phyloP scores from a whole-genome alignment of 2,888 invertebrate species.

The Papilio demoleus region DNA sequence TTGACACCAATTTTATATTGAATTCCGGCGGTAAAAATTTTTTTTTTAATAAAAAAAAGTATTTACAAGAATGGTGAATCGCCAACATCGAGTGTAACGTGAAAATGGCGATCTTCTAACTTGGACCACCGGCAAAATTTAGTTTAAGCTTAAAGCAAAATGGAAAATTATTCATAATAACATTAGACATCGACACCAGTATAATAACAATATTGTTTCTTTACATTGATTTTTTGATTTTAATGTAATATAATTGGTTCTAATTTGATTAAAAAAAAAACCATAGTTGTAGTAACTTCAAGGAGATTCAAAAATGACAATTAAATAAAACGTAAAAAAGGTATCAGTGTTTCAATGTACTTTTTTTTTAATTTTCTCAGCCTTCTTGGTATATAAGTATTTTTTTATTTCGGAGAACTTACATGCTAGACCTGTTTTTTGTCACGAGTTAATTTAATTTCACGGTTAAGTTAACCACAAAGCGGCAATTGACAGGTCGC shows the following conservation, averaged over 20 bases:
- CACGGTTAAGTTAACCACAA: constrained; percentile 15
- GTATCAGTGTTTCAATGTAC: too few species aligned
- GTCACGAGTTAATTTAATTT: constrained; percentile 18
- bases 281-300: too few species aligned
- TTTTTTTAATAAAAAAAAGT: too few species aligned
- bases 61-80: too few species aligned
- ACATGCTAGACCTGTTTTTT: constrained; percentile 42
- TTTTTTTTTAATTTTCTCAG: neutral
- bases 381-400: neutral
- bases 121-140: constrained; percentile 45
- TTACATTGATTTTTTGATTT: neutral
- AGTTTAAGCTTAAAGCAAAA: constrained; percentile 42
- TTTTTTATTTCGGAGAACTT: neutral
- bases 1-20: constrained; percentile 31
- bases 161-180: constrained; percentile 52
- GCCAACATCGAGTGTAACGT: neutral
- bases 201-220: constrained; percentile 7
- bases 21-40: constrained; percentile 23
- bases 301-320: too few species aligned
- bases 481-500: constrained; percentile 4
- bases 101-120: neutral
- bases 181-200: constrained; percentile 2
- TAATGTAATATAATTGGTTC: neutral
- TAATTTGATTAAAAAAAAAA: neutral
- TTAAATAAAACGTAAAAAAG: too few species aligned